A percentile compares a stretch with the other conserved stretches of the same genome.
phyloP scores from a whole-genome alignment of 2,797 vertebrate species.

The Ctenosaura bakeri region DNA sequence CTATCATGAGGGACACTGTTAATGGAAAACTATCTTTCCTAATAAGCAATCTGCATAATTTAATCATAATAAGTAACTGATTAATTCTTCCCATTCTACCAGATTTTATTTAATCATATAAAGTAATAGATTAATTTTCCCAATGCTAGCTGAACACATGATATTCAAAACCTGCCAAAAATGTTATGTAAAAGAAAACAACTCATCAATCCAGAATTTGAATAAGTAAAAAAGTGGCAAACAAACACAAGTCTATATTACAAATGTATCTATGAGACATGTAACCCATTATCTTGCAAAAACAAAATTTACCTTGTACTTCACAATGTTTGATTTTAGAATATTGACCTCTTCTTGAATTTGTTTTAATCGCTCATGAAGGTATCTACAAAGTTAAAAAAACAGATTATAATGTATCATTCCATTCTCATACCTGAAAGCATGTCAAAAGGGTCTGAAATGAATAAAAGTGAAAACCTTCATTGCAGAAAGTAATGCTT shows the following conservation, averaged over 20 bases:
- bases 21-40: not conserved
- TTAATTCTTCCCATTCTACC: not conserved
- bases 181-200: not conserved
- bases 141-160: not conserved
- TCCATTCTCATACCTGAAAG: slow-evolving; percentile 34
- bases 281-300: slow-evolving; percentile 16
- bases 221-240: slow-evolving; percentile 37
- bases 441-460: not conserved
- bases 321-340: slow-evolving; percentile 92
- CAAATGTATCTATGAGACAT: not conserved
- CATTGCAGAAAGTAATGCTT: not conserved
- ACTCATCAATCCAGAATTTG: slow-evolving; percentile 38
- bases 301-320: slow-evolving; percentile 91
- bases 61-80: not conserved
- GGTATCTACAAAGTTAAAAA: slow-evolving; percentile 86
- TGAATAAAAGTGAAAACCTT: not conserved
- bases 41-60: not conserved
- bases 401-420: slow-evolving; percentile 51
- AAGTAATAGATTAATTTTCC: not conserved
- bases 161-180: slow-evolving; percentile 3
- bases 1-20: not conserved
- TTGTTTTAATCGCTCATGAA: slow-evolving; percentile 93
- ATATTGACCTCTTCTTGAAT: slow-evolving; percentile 94
- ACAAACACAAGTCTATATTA: slow-evolving; percentile 14
- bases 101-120: not conserved